Percentiles rank a stretch among this genome's conserved stretches.
These are phyloP conservation scores for Penaeus japonicus DNA, from an alignment of 1,140 invertebrate species.

Conservation along the genomic window DNA sequence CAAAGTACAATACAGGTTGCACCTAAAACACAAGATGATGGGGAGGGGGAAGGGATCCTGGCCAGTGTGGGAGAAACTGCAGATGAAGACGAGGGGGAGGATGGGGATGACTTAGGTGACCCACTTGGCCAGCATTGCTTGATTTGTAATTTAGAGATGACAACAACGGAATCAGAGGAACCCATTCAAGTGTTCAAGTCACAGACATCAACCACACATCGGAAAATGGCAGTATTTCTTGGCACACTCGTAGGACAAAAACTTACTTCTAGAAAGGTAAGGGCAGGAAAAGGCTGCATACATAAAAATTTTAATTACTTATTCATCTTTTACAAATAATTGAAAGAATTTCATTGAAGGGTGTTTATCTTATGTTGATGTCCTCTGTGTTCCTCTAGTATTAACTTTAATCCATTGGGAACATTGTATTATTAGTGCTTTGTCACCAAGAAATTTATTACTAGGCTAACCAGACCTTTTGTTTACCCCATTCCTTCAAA, in stretches of 20 bases:
- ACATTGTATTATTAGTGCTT: too few relatives aligned
- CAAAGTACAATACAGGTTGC: too few relatives aligned
- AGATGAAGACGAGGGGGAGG: not conserved
- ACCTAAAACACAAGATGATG: too few relatives aligned
- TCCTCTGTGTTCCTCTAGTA: too few relatives aligned
- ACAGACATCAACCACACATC: constrained; percentile 12
- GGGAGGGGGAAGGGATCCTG: not conserved
- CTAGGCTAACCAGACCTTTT: too few relatives aligned
- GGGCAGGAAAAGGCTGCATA: not conserved
- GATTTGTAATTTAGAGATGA: constrained; percentile 35
- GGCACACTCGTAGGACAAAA: constrained; percentile 33
- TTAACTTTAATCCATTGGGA: too few relatives aligned
- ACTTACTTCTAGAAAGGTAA: constrained; percentile 40
- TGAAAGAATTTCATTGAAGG: not conserved
- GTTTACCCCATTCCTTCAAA: too few relatives aligned
- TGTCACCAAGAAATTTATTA: too few relatives aligned
- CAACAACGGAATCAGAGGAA: not conserved
- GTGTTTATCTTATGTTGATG: not conserved
- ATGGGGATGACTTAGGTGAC: not conserved
- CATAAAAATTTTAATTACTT: not conserved
- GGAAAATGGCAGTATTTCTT: constrained; percentile 31
- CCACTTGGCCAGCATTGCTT: constrained; percentile 23
- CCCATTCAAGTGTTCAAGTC: constrained; percentile 26
- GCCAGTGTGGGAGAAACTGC: not conserved
- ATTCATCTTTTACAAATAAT: not conserved